phyloP scores from a whole-genome alignment of 2,797 vertebrate species.

The Menidia menidia region DNA sequence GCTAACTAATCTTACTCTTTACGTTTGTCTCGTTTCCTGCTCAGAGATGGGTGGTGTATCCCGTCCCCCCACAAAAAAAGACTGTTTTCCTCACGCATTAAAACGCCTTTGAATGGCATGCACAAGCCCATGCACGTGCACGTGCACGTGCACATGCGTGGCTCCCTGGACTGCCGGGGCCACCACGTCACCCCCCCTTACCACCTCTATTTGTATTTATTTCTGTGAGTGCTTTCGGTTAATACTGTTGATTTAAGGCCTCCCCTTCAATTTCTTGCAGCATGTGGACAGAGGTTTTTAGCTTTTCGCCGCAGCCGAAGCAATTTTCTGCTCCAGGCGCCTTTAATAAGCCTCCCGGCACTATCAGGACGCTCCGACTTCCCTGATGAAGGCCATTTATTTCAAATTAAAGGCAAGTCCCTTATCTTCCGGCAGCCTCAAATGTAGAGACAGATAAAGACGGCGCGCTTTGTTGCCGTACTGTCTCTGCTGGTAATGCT shows the following conservation, averaged over 20 bases:
- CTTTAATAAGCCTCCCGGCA: slow-evolving; percentile 80
- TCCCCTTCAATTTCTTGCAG: slow-evolving; percentile 80
- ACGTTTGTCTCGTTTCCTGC: slow-evolving; percentile 71
- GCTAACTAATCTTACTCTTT: slow-evolving; percentile 75
- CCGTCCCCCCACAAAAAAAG: slow-evolving; percentile 25
- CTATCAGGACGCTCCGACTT: slow-evolving; percentile 77
- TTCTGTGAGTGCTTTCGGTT: slow-evolving; percentile 70
- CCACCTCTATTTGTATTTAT: slow-evolving; percentile 46
- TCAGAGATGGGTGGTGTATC: slow-evolving; percentile 59
- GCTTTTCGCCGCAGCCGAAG: slow-evolving; percentile 71
- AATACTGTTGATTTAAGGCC: slow-evolving; percentile 84
- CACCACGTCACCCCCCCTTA: slow-evolving; percentile 16
- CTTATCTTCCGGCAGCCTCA: slow-evolving; percentile 76
- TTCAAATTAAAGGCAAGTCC: slow-evolving; percentile 85
- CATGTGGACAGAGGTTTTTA: slow-evolving; percentile 73
- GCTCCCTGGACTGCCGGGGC: slow-evolving; percentile 34
- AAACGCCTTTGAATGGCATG: slow-evolving; percentile 10
- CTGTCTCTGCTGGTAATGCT: slow-evolving; percentile 58
- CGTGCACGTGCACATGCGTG: slow-evolving; percentile 10
- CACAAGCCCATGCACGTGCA: slow-evolving; percentile 17
- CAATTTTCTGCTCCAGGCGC: slow-evolving; percentile 85
- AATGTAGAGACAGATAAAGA: slow-evolving; percentile 61
- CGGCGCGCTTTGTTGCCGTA: slow-evolving; percentile 65
- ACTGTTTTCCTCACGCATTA: slow-evolving; percentile 18
- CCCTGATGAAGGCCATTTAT: slow-evolving; percentile 84